A percentile compares a stretch with the other conserved stretches of the same genome.
phyloP scores from a whole-genome alignment of 2,888 invertebrate species.

The Mechanitis messenoides region DNA sequence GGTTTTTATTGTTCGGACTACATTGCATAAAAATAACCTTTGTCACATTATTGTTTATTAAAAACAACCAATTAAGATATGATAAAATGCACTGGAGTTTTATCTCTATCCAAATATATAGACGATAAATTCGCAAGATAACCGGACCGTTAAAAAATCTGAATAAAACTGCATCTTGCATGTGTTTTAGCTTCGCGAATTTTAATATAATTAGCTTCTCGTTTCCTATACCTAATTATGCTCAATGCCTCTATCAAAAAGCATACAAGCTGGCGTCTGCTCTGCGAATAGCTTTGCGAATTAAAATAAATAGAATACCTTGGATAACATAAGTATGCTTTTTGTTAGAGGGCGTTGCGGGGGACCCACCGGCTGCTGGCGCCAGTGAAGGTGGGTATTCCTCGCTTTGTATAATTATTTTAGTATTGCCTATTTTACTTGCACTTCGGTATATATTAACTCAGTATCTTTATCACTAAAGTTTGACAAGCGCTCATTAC shows the following conservation, averaged over 20 bases:
- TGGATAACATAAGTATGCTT: conserved; percentile 53
- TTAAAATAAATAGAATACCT: conserved; percentile 34
- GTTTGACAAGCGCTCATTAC: no score
- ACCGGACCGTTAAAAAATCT: no score
- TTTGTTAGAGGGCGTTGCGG: conserved; percentile 57
- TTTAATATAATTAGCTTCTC: not conserved
- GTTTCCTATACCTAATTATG: conserved; percentile 3
- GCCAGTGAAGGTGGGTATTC: conserved; percentile 18
- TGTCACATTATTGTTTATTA: no score
- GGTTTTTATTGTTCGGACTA: no score
- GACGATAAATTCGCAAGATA: no score
- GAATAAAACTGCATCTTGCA: no score
- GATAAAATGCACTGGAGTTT: no score
- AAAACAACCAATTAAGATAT: no score
- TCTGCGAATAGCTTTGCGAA: conserved; percentile 64
- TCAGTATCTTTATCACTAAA: no score
- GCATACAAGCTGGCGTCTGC: conserved; percentile 54
- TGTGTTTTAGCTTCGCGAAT: conserved; percentile 1
- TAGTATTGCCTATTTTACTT: not conserved
- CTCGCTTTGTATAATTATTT: not conserved
- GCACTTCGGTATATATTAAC: no score
- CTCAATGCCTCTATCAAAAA: conserved; percentile 49
- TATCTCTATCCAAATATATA: no score
- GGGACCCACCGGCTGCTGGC: conserved; percentile 8
- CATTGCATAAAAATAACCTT: no score